Evolutionary conservation across 2,888 invertebrate species (phyloP), one percentile per base, ranked within the genome.

Genomic region (Caenorhabditis virilis): DNA sequence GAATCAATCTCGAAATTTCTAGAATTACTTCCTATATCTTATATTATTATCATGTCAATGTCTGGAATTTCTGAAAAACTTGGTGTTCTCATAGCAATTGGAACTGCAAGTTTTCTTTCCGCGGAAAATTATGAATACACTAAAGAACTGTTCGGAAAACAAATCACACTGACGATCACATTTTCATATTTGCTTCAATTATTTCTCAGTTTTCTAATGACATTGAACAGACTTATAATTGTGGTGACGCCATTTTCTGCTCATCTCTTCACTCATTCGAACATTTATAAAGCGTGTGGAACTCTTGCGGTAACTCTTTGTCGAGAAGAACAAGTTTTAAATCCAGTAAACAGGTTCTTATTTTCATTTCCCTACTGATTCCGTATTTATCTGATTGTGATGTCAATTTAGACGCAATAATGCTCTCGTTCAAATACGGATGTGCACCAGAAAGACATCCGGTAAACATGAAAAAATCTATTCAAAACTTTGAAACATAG

Each of bases 401-500:
- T 5, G 15, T 45, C 16, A 45, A 45, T 27, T 45, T 22, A 27
- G n/a, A 11, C 9, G n/a, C 23, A n/a, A n/a, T 16, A 16, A 23
- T 22, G 15, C 6, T 27, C 1, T 16, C n/a, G 7, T 45, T 26
- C 5, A 18, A 15, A 16, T 27, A 26, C 7, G 18, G 15, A 27
- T 45, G 43, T 27, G 43, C 43, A 5, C 43, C 43, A 16, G 25
- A 45, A n/a, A 2, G 27, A 27, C 43, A 45, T 45, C n/a, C 16
- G 6, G 36, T 36, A 15, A n/a, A n/a, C n/a, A n/a, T n/a, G n/a
- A n/a, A n/a, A n/a, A n/a, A n/a, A n/a, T n/a, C n/a, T n/a, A n/a
- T n/a, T n/a, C n/a, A n/a, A n/a, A n/a, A n/a, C n/a, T n/a, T n/a
- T n/a, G n/a, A n/a, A n/a, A 13, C 30, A 30, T 30, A 30, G 30